These are phyloP conservation scores for Pyxicephalus adspersus DNA, from an alignment of 2,113 vertebrate species.

Conservation along the genomic window DNA sequence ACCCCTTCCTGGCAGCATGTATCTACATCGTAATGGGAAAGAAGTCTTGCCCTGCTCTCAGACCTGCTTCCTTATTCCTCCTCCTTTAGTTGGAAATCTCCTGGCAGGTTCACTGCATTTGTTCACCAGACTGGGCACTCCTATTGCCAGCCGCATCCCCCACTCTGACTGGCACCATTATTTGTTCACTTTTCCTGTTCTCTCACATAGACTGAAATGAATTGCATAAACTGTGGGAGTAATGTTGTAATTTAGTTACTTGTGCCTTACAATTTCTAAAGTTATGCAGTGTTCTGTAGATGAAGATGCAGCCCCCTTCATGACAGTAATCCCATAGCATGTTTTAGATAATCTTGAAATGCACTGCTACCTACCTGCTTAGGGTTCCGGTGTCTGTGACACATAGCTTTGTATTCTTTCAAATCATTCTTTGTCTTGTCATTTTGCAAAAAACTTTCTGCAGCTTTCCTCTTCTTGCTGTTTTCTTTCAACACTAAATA, in stretches of 20 bases:
- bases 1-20: conserved; percentile 28
- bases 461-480: too few species aligned
- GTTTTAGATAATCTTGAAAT: too few species aligned
- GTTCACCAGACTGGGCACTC: conserved; percentile 31
- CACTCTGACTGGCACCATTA: conserved; percentile 46
- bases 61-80: conserved; percentile 18
- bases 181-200: conserved; percentile 53
- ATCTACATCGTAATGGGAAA: conserved; percentile 40
- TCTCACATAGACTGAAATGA: conserved; percentile 26
- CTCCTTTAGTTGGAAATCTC: conserved; percentile 32
- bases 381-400: too few species aligned
- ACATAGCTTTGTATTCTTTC: too few species aligned
- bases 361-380: too few species aligned
- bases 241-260: background rate
- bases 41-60: conserved; percentile 35
- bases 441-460: too few species aligned
- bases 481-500: too few species aligned
- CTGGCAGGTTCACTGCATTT: conserved; percentile 35
- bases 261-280: too few species aligned
- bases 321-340: too few species aligned
- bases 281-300: too few species aligned
- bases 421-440: too few species aligned
- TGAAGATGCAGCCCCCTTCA: too few species aligned
- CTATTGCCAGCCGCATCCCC: conserved; percentile 37
- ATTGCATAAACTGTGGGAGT: background rate